A percentile compares a stretch with the other conserved stretches of the same genome.
Conservation (phyloP, 2,113 vertebrate genomes). For the Ibidorhyncha struthersii region DNA sequence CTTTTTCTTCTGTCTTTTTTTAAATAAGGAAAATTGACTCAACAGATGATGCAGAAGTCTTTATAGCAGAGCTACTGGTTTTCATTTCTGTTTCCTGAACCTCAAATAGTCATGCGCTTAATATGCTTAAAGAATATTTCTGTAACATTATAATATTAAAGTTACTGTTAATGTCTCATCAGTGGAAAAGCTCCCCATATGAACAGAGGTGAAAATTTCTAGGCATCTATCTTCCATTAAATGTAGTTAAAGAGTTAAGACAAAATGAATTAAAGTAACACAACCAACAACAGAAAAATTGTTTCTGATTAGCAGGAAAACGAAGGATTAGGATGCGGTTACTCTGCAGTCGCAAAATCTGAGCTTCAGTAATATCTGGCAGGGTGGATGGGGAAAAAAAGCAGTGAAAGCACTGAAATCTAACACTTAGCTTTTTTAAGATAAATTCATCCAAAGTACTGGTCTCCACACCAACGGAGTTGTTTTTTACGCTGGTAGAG, state of each 20-base stretch:
- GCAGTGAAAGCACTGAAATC: neutral
- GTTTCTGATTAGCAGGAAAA: conserved; percentile 46
- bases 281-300: neutral
- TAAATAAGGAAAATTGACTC: conserved; percentile 47
- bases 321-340: conserved; percentile 31
- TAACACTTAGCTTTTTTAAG: neutral
- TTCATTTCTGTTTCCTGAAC: conserved; percentile 35
- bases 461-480: neutral
- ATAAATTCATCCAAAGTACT: neutral
- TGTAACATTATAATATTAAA: neutral
- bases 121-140: neutral
- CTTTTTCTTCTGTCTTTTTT: neutral
- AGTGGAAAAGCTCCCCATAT: neutral
- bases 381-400: neutral
- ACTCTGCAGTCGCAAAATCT: conserved; percentile 36
- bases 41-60: conserved; percentile 47
- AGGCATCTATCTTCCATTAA: neutral
- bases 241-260: conserved; percentile 12
- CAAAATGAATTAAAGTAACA: neutral
- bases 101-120: neutral
- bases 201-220: neutral
- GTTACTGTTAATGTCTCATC: neutral
- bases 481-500: neutral
- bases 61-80: conserved; percentile 33
- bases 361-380: conserved; percentile 6